These are phyloP conservation scores for Notarius quadriscutis DNA, from an alignment of 2,113 vertebrate species.

Conservation along the genomic window DNA sequence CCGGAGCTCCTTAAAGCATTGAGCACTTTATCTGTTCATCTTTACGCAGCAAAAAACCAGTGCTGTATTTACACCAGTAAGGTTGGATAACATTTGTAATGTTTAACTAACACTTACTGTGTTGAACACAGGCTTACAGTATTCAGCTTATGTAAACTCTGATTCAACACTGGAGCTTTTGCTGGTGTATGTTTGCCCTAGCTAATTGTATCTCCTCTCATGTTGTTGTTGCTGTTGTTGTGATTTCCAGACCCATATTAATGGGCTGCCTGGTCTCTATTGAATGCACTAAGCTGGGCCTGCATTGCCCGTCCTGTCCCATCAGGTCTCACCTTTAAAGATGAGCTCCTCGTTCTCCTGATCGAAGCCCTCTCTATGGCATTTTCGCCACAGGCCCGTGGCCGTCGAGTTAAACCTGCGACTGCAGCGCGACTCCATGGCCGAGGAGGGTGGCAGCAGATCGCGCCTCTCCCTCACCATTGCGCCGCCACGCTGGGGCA, in stretches of 20 bases:
- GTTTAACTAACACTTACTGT: not conserved
- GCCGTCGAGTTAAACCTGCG: constrained; percentile 88
- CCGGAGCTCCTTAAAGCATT: constrained; percentile 23
- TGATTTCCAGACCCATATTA: not conserved
- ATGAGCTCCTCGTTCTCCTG: constrained; percentile 86
- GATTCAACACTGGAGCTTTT: not conserved
- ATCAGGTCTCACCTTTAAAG: constrained; percentile 74
- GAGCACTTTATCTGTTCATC: not conserved
- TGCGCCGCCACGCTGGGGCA: constrained; percentile 60
- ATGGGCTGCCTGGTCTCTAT: constrained; percentile 1
- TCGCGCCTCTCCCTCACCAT: constrained; percentile 70
- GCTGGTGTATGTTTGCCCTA: not conserved
- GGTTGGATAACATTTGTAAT: not conserved
- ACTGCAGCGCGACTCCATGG: constrained; percentile 84
- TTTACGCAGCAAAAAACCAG: constrained; percentile 35
- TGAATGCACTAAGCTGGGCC: not conserved
- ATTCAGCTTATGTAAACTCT: constrained; percentile 30
- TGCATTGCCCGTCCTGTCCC: not conserved
- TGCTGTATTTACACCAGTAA: not conserved
- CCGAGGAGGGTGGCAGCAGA: constrained; percentile 70
- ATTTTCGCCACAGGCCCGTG: constrained; percentile 86
- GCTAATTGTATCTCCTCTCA: not conserved
- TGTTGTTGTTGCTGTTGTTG: not conserved
- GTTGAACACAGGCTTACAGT: not conserved
- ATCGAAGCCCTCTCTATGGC: constrained; percentile 83